Base-by-base conservation (phyloP, 2,888 invertebrate species). In the Mayetiola destructor region DNA sequence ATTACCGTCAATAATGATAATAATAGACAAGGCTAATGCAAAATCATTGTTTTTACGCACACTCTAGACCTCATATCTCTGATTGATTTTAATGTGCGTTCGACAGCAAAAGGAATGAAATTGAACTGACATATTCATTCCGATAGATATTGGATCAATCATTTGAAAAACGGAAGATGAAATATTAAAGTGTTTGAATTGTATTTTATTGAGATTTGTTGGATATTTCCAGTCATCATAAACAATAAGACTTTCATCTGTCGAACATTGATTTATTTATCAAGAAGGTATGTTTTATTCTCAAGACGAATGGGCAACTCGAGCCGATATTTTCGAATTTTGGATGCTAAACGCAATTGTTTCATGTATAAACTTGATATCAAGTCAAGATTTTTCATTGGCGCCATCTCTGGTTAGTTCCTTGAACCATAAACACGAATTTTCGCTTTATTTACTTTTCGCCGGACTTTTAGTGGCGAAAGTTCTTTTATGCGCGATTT, bases 191-290 rank as follows among this genome's bases (percentile, higher is more conserved):
- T 23, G 21, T 27, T 18, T 39, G 6, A 48, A 14, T 2, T 27
- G n/a, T 27, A n/a, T 48, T 42, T 39, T 39, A 16, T 39, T 5
- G 20, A 10, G 40, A 2, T 21, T 21, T 6, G 40, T 21, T 40
- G 2, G 27, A 8, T 27, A 16, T 10, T 27, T n/a, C n/a, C 48
- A 4, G 16, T 48, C 27, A 23, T 48, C 27, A 23, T 48, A 23
- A 27, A 27, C 27, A 23, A 16, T 48, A 48, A 48, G 48, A 48
- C 12, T 48, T 48, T 48, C 5, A 4, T 6, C 27, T 27, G 48
- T 48, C 48, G 48, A 48, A 48, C 48, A 48, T 27, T 48, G 48
- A 48, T 48, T 48, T 48, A 27, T 48, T 36, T 36, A 36, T 36
- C 36, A 36, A 36, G 36, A 42, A 42, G 2, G 1, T 42, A n/a